These are phyloP conservation scores for Amblyraja radiata DNA, from an alignment of 2,797 vertebrate species.

Conservation along the genomic window DNA sequence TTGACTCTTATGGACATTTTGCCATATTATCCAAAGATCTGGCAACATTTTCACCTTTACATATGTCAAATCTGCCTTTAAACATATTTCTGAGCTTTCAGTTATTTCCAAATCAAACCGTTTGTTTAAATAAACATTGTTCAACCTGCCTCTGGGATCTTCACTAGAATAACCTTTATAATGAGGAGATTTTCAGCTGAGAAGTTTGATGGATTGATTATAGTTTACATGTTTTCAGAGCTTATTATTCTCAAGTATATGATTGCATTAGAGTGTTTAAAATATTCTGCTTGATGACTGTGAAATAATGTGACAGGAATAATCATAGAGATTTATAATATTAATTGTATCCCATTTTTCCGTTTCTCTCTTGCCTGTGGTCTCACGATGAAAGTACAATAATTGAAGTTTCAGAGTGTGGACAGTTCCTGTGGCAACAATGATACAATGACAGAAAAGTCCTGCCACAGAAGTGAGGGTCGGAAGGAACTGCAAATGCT, in stretches of 20 bases:
- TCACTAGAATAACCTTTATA: not conserved
- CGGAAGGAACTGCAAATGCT: no score
- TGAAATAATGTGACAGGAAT: not conserved
- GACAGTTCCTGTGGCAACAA: no score
- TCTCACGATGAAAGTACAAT: not conserved
- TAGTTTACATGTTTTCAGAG: not conserved
- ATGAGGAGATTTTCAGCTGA: not conserved
- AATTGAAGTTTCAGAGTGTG: not conserved
- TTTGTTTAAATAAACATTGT: not conserved
- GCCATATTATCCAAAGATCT: not conserved
- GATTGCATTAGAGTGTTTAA: not conserved
- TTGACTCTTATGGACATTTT: not conserved
- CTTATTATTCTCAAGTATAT: not conserved
- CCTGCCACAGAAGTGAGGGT: no score
- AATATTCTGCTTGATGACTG: not conserved
- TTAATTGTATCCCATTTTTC: not conserved
- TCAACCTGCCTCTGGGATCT: not conserved
- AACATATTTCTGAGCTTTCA: not conserved
- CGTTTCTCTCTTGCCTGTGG: not conserved
- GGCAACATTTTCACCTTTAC: not conserved
- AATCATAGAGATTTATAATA: not conserved
- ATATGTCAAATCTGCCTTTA: not conserved
- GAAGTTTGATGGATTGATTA: not conserved
- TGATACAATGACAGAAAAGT: no score
- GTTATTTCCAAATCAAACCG: not conserved